Evolutionary conservation across 2,113 vertebrate genomes (phyloP).

Genomic region (Taurulus bubalis): DNA sequence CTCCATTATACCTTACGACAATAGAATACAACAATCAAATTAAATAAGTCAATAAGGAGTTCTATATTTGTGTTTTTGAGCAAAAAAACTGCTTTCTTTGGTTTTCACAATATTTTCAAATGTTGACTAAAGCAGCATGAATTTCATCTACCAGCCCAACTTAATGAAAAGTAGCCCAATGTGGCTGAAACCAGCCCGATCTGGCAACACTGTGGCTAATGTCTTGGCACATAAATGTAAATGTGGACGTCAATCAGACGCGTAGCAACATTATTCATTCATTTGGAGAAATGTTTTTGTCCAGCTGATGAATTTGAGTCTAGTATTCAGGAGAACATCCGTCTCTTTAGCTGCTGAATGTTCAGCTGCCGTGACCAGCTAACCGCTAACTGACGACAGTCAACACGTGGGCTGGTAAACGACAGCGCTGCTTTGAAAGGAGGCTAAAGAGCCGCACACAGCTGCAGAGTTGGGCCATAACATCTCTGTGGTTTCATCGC

Average conservation of each 20-base stretch:
- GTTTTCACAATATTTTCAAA: too few species aligned
- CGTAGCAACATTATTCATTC: neutral
- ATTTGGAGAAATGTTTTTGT: neutral
- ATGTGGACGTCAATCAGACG: neutral
- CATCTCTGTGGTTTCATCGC: slow-evolving; percentile 38
- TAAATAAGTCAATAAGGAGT: too few species aligned
- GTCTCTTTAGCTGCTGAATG: neutral
- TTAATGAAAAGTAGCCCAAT: too few species aligned
- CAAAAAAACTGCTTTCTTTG: too few species aligned
- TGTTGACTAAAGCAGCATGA: too few species aligned
- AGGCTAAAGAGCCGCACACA: slow-evolving; percentile 13
- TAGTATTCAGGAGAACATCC: rapidly evolving
- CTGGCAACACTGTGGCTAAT: neutral
- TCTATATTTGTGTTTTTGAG: too few species aligned
- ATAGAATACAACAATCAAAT: too few species aligned
- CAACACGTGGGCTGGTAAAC: slow-evolving; percentile 8
- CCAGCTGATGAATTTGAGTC: neutral
- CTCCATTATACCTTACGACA: too few species aligned
- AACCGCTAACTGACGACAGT: too few species aligned
- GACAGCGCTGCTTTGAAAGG: neutral
- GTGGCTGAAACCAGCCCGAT: too few species aligned
- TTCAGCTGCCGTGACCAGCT: too few species aligned
- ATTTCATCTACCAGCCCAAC: too few species aligned
- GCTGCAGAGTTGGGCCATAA: neutral
- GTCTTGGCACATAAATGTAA: neutral